A percentile compares a stretch with the other conserved stretches of the same genome.
Conservation (phyloP, 1,140 invertebrate genomes). For the Lamellibrachia luymesi region DNA sequence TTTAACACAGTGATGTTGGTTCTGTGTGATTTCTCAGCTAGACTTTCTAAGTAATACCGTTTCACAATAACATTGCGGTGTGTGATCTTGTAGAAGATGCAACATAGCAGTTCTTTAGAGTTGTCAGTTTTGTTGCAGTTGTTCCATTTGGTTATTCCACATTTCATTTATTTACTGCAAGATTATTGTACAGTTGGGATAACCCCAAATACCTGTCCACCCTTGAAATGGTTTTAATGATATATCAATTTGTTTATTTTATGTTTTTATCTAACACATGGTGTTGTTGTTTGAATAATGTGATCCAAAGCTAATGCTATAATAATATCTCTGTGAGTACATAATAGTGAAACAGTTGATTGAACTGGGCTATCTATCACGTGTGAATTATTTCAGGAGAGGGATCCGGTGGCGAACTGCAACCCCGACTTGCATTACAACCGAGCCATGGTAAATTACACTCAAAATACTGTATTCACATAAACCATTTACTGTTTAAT, state of each 20-base stretch:
- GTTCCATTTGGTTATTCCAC: not conserved
- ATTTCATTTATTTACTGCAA: not conserved
- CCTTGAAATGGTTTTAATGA: not conserved
- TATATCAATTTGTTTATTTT: not conserved
- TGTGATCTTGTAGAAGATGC: not conserved
- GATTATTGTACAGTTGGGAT: not conserved
- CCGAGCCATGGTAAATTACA: constrained; percentile 71
- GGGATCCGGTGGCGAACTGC: constrained; percentile 70
- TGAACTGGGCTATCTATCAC: not conserved
- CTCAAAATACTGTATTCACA: not conserved
- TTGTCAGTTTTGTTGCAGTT: not conserved
- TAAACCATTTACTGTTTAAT: not conserved
- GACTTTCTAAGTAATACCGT: not conserved
- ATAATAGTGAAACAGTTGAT: constrained; percentile 12
- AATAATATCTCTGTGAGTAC: not conserved
- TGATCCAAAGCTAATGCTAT: not conserved
- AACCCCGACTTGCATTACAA: constrained; percentile 84
- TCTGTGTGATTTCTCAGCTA: not conserved
- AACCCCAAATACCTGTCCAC: not conserved
- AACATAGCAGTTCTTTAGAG: not conserved
- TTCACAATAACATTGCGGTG: not conserved
- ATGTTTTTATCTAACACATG: not conserved
- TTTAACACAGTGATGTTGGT: not conserved
- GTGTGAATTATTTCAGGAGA: constrained; percentile 62
- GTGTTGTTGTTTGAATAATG: not conserved